Percentiles rank a stretch among this genome's conserved stretches.
Evolutionary conservation across 2,888 invertebrate genomes (phyloP).

Genomic region (Cetonia aurata): DNA sequence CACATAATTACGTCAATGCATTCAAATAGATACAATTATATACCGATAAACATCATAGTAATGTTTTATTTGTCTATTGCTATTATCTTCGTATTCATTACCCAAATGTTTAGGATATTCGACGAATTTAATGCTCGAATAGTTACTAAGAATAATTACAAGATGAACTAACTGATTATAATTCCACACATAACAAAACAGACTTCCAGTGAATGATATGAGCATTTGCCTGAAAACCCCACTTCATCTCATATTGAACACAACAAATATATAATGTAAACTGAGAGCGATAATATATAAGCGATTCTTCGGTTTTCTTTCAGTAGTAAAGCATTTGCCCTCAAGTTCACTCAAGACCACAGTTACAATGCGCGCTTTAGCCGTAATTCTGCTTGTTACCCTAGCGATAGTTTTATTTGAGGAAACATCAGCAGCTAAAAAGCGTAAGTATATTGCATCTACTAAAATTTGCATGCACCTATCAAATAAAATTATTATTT

Average conservation of each 20-base stretch:
- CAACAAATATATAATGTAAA: constrained; percentile 27
- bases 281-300: constrained; percentile 10
- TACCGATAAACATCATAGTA: too few species aligned
- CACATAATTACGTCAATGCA: too few species aligned
- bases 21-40: too few species aligned
- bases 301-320: constrained; percentile 25
- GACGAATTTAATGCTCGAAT: too few species aligned
- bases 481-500: too few species aligned
- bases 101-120: too few species aligned
- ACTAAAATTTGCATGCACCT: too few species aligned
- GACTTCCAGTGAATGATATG: constrained; percentile 14
- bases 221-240: constrained; percentile 16
- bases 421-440: constrained; percentile 15
- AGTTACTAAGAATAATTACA: too few species aligned
- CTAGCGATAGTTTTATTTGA: constrained; percentile 14
- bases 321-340: constrained; percentile 34
- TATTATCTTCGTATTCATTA: too few species aligned
- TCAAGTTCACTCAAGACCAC: constrained; percentile 16
- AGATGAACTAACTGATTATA: not conserved
- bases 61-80: too few species aligned
- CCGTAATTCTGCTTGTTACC: constrained; percentile 16
- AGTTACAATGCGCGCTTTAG: constrained; percentile 20
- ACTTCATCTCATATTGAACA: constrained; percentile 16
- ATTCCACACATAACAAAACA: not conserved
- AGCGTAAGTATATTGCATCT: too few species aligned